Base-by-base conservation (phyloP, 2,888 invertebrate species). In the Diaperis boleti region DNA sequence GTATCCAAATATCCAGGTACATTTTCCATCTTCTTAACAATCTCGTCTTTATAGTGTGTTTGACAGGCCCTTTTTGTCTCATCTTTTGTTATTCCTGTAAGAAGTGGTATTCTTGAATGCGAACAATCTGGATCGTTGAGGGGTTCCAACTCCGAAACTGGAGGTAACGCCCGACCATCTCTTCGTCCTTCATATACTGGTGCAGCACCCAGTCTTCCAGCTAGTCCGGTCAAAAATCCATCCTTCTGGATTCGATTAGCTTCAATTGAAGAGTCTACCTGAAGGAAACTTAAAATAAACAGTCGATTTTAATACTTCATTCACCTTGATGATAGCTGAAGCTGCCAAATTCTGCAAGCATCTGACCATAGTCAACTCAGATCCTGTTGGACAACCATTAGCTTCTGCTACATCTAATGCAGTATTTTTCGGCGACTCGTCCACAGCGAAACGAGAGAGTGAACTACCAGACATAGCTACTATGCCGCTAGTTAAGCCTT, bases 391-490 rank as follows among this genome's bases (percentile, higher is more conserved):
- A 73, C 92, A 92, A 0, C 85, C 86, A 45, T 90, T 88, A 33
- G 83, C 82, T 14, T 82, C 79, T 1, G 91, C 90, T 22, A 92
- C 80, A 49, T 86, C 83, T 44, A 83, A 78, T 0, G 89, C 86
- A 4, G 89, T 88, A 62, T 84, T 82, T 1, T 80, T 82, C 0
- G 92, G 89, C 52, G 88, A 83, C 14, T 86, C 81, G 70, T 91
- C 89, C 1, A 89, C 82, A 0, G 91, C 88, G 72, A 90, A 90
- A 20, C 89, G 87, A 0, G 92, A 91, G 1, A 92, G 78, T 0
- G 91, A 87, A 0, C 90, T 86, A 0, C 92, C 92, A 1, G 92
- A 92, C 84, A 92, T 86, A 0, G 92, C 91, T 5, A 90, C 86
- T 10, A 92, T 86, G 0, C 91, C 91, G 15, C 79, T 81, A 17